Conservation (phyloP, 2,888 invertebrate species). For the Osmoderma eremita region DNA sequence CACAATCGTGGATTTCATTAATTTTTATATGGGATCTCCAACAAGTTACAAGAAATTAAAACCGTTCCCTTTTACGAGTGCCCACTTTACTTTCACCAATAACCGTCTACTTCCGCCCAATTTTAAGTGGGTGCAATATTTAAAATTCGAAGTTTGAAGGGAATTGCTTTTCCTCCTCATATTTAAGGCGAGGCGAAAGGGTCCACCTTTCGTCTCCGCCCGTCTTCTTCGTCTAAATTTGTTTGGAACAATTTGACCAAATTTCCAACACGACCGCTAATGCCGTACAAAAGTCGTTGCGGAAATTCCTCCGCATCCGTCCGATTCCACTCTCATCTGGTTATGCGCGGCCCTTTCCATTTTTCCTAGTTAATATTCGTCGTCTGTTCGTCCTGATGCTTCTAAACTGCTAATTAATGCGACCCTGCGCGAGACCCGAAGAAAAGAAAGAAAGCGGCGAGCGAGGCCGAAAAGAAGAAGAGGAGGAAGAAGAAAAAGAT, state of each 20-base stretch:
- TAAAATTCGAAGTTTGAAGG: slow-evolving; percentile 20
- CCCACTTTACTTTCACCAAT: background rate
- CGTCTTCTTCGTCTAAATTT: slow-evolving; percentile 12
- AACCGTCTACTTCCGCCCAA: slow-evolving; percentile 14
- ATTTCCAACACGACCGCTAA: slow-evolving; percentile 35
- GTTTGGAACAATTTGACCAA: slow-evolving; percentile 34
- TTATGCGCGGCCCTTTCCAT: slow-evolving; percentile 23
- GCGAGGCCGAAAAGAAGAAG: background rate
- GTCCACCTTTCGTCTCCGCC: background rate
- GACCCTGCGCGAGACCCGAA: slow-evolving; percentile 43
- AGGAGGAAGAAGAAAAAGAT: slow-evolving; percentile 9
- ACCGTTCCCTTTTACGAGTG: slow-evolving; percentile 4
- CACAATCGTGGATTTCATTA: slow-evolving; percentile 5
- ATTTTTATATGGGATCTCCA: slow-evolving; percentile 11
- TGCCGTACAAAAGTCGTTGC: slow-evolving; percentile 27
- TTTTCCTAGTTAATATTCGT: slow-evolving; percentile 42
- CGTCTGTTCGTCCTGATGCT: slow-evolving; percentile 44
- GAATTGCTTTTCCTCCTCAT: background rate
- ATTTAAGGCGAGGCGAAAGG: background rate
- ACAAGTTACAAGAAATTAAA: slow-evolving; percentile 25
- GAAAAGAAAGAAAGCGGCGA: slow-evolving; percentile 10
- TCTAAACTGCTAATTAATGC: slow-evolving; percentile 50
- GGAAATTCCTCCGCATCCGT: slow-evolving; percentile 24
- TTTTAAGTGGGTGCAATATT: slow-evolving; percentile 29
- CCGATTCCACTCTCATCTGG: slow-evolving; percentile 26